Evolutionary conservation across 2,888 invertebrate species (phyloP).

Genomic region (Eugnorisma glareosa): DNA sequence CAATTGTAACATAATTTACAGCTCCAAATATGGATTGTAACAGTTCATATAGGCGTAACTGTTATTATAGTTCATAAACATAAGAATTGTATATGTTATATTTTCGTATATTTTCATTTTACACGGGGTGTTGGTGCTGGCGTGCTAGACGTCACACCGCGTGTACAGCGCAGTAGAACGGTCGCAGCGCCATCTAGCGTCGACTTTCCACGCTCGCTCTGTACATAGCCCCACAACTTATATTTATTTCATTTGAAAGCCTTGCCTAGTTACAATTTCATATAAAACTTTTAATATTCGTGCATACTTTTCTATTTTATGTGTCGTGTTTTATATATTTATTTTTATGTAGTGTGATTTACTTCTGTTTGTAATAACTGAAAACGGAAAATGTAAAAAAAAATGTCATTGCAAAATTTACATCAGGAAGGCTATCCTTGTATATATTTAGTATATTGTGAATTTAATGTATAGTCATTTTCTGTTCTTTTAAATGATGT

Average conservation of each 20-base stretch:
- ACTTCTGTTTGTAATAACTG: slow-evolving; percentile 88
- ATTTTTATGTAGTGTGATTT: slow-evolving; percentile 89
- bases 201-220: slow-evolving; percentile 55
- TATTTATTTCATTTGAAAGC: slow-evolving; percentile 85
- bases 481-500: slow-evolving; percentile 80
- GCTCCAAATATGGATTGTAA: slow-evolving; percentile 81
- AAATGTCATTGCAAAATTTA: slow-evolving; percentile 81
- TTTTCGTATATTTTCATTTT: slow-evolving; percentile 86
- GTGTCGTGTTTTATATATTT: slow-evolving; percentile 88
- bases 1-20: slow-evolving; percentile 86
- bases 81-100: slow-evolving; percentile 89
- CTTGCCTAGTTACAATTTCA: slow-evolving; percentile 85
- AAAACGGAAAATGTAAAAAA: slow-evolving; percentile 85
- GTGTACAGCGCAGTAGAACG: slow-evolving; percentile 18
- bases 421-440: slow-evolving; percentile 83
- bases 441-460: slow-evolving; percentile 88
- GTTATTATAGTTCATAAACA: slow-evolving; percentile 89
- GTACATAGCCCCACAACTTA: slow-evolving; percentile 72
- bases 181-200: slow-evolving; percentile 36
- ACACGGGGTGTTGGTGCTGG: slow-evolving; percentile 65
- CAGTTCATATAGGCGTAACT: slow-evolving; percentile 88
- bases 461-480: slow-evolving; percentile 84
- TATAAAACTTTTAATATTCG: slow-evolving; percentile 77
- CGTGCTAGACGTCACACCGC: slow-evolving; percentile 39
- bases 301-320: slow-evolving; percentile 85